Evolutionary conservation across 1,140 invertebrate species (phyloP).

Genomic region (Parasteatoda tepidariorum): DNA sequence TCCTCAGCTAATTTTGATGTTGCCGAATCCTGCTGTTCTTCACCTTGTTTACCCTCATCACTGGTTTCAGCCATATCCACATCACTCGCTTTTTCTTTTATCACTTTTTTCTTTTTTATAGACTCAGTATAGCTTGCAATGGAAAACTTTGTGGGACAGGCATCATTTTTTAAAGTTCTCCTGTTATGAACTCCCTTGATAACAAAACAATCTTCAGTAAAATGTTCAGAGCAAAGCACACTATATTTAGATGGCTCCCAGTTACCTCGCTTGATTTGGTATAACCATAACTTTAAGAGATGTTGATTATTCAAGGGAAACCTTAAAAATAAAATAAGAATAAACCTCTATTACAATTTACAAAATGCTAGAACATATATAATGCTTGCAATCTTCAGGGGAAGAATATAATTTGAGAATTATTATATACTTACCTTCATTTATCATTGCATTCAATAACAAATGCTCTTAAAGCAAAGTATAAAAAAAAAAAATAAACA

Average conservation of each 20-base stretch:
- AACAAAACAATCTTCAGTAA: conserved; percentile 40
- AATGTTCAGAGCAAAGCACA: conserved; percentile 50
- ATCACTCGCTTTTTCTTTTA: conserved; percentile 12
- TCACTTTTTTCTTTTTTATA: conserved; percentile 13
- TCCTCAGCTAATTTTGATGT: not conserved
- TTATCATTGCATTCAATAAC: too few relatives aligned
- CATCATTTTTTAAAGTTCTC: conserved; percentile 48
- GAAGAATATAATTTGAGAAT: not conserved
- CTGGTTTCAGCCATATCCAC: conserved; percentile 2
- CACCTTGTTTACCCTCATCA: not conserved
- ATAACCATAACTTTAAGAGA: conserved; percentile 41
- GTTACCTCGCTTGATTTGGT: conserved; percentile 40
- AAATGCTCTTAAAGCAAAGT: too few relatives aligned
- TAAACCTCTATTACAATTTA: not conserved
- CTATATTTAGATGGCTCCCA: conserved; percentile 56
- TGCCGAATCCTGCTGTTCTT: not conserved
- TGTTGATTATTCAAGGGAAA: conserved; percentile 46
- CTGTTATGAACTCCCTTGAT: conserved; percentile 22
- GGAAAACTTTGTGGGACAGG: conserved; percentile 47
- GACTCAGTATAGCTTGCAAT: conserved; percentile 29
- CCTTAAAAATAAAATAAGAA: not conserved
- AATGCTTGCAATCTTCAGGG: not conserved
- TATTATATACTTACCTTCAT: not conserved
- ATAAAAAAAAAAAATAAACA: too few relatives aligned
- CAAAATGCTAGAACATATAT: not conserved